Evolutionary conservation across 2,797 vertebrate genomes (phyloP).

Genomic region (Schizothorax lantsangensis): DNA sequence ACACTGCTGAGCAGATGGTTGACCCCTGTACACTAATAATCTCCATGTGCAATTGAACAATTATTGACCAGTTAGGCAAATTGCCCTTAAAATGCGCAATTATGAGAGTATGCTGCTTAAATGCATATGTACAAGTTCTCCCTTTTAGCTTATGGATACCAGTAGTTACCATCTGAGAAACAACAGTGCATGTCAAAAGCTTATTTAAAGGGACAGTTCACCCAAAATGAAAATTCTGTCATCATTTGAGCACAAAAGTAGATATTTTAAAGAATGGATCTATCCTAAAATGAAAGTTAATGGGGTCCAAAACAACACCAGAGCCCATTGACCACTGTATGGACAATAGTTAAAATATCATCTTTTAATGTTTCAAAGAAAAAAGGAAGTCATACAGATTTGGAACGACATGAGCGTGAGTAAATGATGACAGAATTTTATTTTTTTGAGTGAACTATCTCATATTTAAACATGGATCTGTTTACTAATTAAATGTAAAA

Average conservation of each 20-base stretch:
- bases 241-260: not conserved
- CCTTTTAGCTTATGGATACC: not conserved
- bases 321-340: not conserved
- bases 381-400: not conserved
- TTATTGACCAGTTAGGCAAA: slow-evolving; percentile 20
- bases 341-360: not conserved
- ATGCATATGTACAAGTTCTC: not conserved
- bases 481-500: not conserved
- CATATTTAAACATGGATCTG: not conserved
- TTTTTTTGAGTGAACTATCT: not conserved
- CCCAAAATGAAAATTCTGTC: not conserved
- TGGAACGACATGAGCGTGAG: not conserved
- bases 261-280: not conserved
- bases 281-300: not conserved
- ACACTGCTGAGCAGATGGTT: slow-evolving; percentile 27
- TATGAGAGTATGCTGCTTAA: not conserved
- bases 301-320: not conserved
- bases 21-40: not conserved
- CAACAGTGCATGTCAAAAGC: not conserved
- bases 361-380: not conserved
- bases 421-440: not conserved
- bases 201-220: not conserved
- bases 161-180: not conserved
- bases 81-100: slow-evolving; percentile 1
- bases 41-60: slow-evolving; percentile 23